These are phyloP conservation scores for Plebejus anna DNA, from an alignment of 2,888 invertebrate species.

Conservation along the genomic window DNA sequence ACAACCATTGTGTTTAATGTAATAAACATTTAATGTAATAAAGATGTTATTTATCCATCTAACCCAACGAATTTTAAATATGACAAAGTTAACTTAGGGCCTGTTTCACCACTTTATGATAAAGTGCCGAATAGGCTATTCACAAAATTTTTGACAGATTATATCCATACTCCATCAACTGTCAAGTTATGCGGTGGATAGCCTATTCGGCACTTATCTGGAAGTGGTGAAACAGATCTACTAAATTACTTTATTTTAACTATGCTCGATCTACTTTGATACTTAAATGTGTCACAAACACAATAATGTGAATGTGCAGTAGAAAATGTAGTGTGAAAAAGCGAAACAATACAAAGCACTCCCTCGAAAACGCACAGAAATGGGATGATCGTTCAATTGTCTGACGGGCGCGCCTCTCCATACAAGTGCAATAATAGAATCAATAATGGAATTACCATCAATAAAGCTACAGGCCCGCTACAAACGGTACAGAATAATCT, in stretches of 20 bases:
- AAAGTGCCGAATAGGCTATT: no score
- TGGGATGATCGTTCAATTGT: slow-evolving; percentile 54
- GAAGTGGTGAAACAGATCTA: no score
- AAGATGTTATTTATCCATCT: no score
- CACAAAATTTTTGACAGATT: no score
- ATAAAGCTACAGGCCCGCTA: not conserved
- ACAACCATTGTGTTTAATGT: no score
- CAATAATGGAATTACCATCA: slow-evolving; percentile 21
- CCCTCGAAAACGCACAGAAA: slow-evolving; percentile 43
- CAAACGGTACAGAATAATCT: not conserved
- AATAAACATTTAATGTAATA: no score
- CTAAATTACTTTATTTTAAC: not conserved
- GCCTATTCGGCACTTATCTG: no score
- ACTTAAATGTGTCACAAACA: slow-evolving; percentile 30
- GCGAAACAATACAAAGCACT: slow-evolving; percentile 29
- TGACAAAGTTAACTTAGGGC: no score
- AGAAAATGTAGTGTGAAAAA: slow-evolving; percentile 31
- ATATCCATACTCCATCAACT: no score
- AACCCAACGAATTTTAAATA: no score
- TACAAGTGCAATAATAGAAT: slow-evolving; percentile 27
- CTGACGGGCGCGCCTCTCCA: slow-evolving; percentile 39
- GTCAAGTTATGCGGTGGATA: no score
- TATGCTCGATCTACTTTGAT: slow-evolving; percentile 8
- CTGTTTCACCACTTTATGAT: no score
- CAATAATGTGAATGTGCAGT: slow-evolving; percentile 32